A percentile compares a stretch with the other conserved stretches of the same genome.
These are phyloP conservation scores for Drosophila parthenogenetica DNA, from an alignment of 2,888 invertebrate genomes.

Conservation along the genomic window DNA sequence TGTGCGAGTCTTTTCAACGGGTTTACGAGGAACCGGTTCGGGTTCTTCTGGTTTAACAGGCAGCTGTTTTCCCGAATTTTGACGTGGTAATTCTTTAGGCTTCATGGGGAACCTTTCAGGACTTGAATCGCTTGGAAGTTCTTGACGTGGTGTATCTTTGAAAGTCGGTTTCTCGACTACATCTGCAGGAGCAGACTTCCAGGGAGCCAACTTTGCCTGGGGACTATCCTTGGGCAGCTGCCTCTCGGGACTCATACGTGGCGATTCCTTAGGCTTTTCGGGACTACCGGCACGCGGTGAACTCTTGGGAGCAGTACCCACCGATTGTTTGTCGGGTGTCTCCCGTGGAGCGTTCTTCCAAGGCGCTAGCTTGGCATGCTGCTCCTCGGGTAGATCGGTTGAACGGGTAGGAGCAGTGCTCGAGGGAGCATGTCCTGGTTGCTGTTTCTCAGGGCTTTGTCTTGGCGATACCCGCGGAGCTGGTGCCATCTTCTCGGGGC, in stretches of 20 bases:
- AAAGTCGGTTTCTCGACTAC: neutral
- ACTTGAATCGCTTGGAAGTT: slow-evolving; percentile 5
- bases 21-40: slow-evolving; percentile 3
- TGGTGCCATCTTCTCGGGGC: slow-evolving; percentile 30
- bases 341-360: neutral
- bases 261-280: slow-evolving; percentile 10
- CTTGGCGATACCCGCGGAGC: slow-evolving; percentile 21
- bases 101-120: slow-evolving; percentile 26
- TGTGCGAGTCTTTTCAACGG: slow-evolving; percentile 22
- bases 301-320: neutral
- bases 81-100: slow-evolving; percentile 19
- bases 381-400: neutral
- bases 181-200: slow-evolving; percentile 9
- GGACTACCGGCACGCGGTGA: neutral
- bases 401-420: neutral
- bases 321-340: neutral
- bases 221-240: neutral
- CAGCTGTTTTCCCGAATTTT: slow-evolving; percentile 16
- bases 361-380: neutral
- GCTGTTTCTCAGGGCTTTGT: slow-evolving; percentile 44
- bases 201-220: neutral
- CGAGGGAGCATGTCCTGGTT: neutral
- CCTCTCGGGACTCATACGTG: slow-evolving; percentile 36
- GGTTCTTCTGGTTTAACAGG: neutral
- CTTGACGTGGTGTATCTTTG: slow-evolving; percentile 9